Base-by-base conservation (phyloP, 2,797 vertebrate species). In the Pteropus rufus region DNA sequence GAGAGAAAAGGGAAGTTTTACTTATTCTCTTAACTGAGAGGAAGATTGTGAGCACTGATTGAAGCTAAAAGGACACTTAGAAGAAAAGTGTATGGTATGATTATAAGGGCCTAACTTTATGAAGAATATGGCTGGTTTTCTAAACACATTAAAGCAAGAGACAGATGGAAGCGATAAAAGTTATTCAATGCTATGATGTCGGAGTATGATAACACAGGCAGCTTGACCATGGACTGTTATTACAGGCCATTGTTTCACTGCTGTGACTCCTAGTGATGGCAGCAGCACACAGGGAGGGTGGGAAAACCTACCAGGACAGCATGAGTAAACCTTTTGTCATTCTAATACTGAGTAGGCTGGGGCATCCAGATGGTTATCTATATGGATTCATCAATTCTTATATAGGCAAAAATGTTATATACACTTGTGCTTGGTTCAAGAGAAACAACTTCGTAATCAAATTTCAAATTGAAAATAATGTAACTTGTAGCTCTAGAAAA, bases 111-210 rank as follows among this genome's bases (percentile, higher is more conserved):
- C 34, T 79, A 64, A 44, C 54, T 94, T 75, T 36, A 72, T 5
- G 79, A 89, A 72, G 84, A 89, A 39, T 23, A 39, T 23, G 64
- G 56, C 75, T 95, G 31, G 26, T 87, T 90, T 94, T 31, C 75
- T 64, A 93, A 72, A 44, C 24, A 67, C 64, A 84, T 83, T 77
- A 89, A 23, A 77, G 87, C 62, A 23, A 29, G 72, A 73, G 88
- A 79, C 84, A 70, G 75, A 80, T 4, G 10, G 44, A 26, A 14
- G 11, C 0, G 89, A 73, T 3, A 60, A 75, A 18, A 79, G 36
- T 26, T 36, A 72, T 36, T 81, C 36, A 65, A 31, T 65, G 79
- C 73, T n/a, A 19, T 10, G 91, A 89, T 81, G 93, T 77, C 6
- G 0, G 88, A 34, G 9, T 75, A 36, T 67, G 94, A 93, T 93